phyloP scores from a whole-genome alignment of 2,888 invertebrate genomes.

The Anorthoa munda region DNA sequence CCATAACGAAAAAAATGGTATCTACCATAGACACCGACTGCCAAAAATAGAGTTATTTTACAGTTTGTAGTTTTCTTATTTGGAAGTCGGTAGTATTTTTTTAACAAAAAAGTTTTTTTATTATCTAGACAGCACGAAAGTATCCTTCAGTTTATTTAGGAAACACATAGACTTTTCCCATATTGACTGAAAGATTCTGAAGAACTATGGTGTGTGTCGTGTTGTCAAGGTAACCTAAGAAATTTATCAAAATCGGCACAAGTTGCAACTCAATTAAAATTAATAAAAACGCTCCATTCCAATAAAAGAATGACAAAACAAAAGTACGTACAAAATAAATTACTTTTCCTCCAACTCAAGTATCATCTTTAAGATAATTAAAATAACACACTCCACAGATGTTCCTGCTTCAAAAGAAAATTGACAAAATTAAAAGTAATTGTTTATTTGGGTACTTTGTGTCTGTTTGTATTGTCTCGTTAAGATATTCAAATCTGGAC shows the following conservation, averaged over 20 bases:
- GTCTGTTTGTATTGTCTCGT: constrained; percentile 62
- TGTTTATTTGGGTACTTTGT: constrained; percentile 48
- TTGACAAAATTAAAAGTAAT: constrained; percentile 62
- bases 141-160: too few species aligned
- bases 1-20: too few species aligned
- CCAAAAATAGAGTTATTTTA: too few species aligned
- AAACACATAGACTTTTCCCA: too few species aligned
- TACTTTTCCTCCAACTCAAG: constrained; percentile 20
- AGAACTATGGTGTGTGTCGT: too few species aligned
- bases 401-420: constrained; percentile 42
- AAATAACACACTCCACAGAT: constrained; percentile 34
- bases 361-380: constrained; percentile 37
- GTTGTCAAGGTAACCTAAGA: too few species aligned
- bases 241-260: neutral
- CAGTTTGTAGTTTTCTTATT: too few species aligned
- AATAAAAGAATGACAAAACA: constrained; percentile 8
- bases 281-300: neutral
- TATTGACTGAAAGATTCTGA: too few species aligned
- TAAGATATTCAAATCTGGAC: constrained; percentile 66
- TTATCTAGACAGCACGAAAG: neutral
- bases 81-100: too few species aligned
- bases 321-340: constrained; percentile 3
- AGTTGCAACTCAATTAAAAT: neutral
- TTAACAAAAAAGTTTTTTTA: too few species aligned
- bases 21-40: too few species aligned